Percentiles rank a stretch among this genome's conserved stretches.
phyloP scores from a whole-genome alignment of 2,888 invertebrate species.

The Augochlorella aurata region DNA sequence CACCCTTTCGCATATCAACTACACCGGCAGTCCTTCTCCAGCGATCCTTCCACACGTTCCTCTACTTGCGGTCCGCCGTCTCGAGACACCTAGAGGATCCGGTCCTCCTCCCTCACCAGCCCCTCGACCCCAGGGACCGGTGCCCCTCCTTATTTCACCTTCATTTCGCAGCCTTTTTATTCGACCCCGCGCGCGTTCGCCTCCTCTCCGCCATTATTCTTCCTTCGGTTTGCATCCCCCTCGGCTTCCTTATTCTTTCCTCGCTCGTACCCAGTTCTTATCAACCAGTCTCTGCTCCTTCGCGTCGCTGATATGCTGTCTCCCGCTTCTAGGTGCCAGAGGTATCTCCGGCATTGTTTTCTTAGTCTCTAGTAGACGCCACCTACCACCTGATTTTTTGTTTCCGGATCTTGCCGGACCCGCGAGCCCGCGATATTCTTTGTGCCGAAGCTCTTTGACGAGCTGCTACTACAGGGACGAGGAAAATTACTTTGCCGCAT shows the following conservation, averaged over 20 bases:
- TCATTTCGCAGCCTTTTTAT: background rate
- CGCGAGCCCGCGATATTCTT: background rate
- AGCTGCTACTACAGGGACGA: background rate
- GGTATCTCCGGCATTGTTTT: background rate
- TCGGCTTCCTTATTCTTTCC: conserved; percentile 27
- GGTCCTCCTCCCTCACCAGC: background rate
- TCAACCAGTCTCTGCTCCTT: background rate
- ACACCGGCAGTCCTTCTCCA: conserved; percentile 37
- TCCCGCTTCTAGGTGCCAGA: background rate
- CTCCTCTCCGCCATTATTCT: conserved; percentile 35
- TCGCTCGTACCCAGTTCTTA: conserved; percentile 16
- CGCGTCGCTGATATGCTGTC: background rate
- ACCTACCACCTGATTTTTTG: background rate
- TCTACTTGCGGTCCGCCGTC: conserved; percentile 50
- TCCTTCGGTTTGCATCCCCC: conserved; percentile 26
- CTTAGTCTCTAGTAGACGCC: background rate
- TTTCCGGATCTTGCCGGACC: background rate
- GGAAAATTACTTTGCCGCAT: background rate
- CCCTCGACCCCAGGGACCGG: background rate
- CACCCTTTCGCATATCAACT: conserved; percentile 67
- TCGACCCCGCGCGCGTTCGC: background rate
- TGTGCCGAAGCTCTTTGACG: background rate
- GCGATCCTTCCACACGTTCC: conserved; percentile 50
- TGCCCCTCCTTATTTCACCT: background rate
- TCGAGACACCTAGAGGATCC: conserved; percentile 30